Base-by-base conservation (phyloP, 2,113 vertebrate genomes). In the Puffinus mauretanicus region DNA sequence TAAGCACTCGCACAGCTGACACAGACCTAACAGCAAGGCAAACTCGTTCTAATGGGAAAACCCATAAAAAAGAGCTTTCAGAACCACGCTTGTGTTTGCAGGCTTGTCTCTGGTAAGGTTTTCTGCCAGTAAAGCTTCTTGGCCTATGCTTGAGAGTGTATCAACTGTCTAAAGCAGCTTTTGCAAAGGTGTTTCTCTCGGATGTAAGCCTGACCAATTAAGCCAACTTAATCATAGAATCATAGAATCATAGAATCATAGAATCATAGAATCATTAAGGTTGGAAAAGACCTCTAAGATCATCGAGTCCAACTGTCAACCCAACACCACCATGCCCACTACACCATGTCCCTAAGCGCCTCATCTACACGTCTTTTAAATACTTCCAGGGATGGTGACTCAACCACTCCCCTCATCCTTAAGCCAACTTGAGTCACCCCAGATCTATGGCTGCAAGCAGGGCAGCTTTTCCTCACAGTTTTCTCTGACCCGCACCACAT, bases 1-100 rank as follows among this genome's bases (percentile, higher is more conserved):
- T 5, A 2, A 78, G 51, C 44, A 22, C 34, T 89, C 1, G 0
- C 69, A 85, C 38, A 54, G 65, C 82, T 81, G 30, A 82, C 61
- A 84, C 38, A 38, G 32, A 32, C 44, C 66, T 85, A 32, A 64
- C 32, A 62, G 79, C 42, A 67, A 55, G 32, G 26, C 47, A 73
- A 76, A 47, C 7, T 62, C 26, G 2, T 78, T 58, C 69, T 64
- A 21, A 27, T 27, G 38, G 46, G 52, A 46, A 75, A 93, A 42
- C 1, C 11, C 4, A 1, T 8, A 9, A 16, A 71, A 77, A 65
- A 79, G 47, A 42, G 7, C 19, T 58, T 78, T 66, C 47, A 55
- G 26, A 90, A 85, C 18, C 16, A 26, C 0, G 0, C 19, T 78
- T 1, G 0, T 49, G 25, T n/a, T 89, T 22, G 1, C 51, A 71